These are phyloP conservation scores for Onychostruthus taczanowskii DNA, from an alignment of 2,113 vertebrate species.

Conservation along the genomic window DNA sequence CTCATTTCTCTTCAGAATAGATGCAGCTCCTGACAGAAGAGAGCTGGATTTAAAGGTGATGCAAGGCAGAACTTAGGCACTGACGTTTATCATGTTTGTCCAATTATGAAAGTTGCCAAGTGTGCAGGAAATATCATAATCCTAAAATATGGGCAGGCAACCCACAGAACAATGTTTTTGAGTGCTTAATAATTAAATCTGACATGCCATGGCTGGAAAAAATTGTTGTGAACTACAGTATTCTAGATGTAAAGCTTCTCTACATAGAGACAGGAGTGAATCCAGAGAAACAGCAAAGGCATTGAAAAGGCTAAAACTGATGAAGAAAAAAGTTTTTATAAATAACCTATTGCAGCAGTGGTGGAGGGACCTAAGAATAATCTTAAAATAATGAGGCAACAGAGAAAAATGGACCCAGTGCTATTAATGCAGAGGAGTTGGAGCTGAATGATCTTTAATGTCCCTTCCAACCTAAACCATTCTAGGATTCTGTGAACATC, in stretches of 20 bases:
- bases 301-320: not conserved
- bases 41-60: not conserved
- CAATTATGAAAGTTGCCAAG: not conserved
- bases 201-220: not conserved
- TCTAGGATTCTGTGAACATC: not conserved
- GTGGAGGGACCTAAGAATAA: not conserved
- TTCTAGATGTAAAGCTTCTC: not conserved
- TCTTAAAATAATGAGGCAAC: not conserved
- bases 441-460: not conserved
- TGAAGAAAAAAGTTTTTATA: not conserved
- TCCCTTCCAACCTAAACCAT: not conserved
- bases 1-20: slow-evolving; percentile 33
- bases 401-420: not conserved
- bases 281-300: not conserved
- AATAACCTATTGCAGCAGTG: not conserved
- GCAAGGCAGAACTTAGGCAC: not conserved
- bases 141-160: not conserved
- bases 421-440: not conserved
- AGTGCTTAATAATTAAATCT: not conserved
- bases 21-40: not conserved
- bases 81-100: not conserved
- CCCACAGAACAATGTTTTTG: not conserved
- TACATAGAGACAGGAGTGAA: not conserved
- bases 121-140: not conserved
- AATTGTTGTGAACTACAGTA: not conserved